These are phyloP conservation scores for Rhodeus uyekii DNA, from an alignment of 2,797 vertebrate genomes.

Conservation along the genomic window DNA sequence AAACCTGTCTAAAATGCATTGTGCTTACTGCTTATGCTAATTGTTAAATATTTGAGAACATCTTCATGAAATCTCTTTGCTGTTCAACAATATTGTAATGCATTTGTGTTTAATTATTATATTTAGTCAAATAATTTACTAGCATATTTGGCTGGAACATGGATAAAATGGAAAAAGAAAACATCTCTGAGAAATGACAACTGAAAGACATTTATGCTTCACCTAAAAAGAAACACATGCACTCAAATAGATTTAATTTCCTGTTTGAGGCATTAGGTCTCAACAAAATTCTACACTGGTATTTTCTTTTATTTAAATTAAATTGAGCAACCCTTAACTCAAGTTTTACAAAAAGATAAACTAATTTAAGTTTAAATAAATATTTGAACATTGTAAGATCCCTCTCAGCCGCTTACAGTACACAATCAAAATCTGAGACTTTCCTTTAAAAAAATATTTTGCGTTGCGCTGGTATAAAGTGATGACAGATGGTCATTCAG, in stretches of 20 bases:
- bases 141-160: neutral
- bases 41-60: neutral
- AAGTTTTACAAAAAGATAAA: neutral
- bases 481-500: neutral
- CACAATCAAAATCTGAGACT: neutral
- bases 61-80: neutral
- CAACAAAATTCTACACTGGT: slow-evolving; percentile 11
- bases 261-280: slow-evolving; percentile 64
- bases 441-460: neutral
- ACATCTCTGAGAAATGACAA: slow-evolving; percentile 55
- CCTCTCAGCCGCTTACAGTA: neutral
- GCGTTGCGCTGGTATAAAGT: neutral
- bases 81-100: neutral
- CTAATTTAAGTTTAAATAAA: neutral
- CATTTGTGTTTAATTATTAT: neutral
- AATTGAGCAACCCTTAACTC: neutral
- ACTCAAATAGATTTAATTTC: slow-evolving; percentile 68
- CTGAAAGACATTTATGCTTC: slow-evolving; percentile 51
- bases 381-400: neutral
- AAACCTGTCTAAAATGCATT: neutral
- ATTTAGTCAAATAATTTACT: neutral
- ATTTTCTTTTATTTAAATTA: neutral
- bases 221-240: slow-evolving; percentile 70
- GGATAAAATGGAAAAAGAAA: slow-evolving; percentile 18
- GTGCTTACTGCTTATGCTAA: neutral